Base-by-base conservation (phyloP, 2,888 invertebrate species). In the Liposcelis brunnea region DNA sequence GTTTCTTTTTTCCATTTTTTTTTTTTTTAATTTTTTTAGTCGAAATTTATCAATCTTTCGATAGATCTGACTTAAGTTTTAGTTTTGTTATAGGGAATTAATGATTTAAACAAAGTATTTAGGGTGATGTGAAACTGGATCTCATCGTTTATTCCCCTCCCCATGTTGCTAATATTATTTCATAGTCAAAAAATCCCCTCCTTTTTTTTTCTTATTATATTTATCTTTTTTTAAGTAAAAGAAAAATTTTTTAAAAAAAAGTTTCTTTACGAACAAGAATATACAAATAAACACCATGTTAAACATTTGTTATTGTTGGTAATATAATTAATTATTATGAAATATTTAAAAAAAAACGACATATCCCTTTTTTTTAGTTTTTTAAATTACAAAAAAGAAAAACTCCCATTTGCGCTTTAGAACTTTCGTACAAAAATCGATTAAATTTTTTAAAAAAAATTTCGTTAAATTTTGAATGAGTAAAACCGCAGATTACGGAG, bases 131-230 rank as follows among this genome's bases (percentile, higher is more conserved):
- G 26, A 37, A 31, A 35, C 33, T 47, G 33, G 42, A 34, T 43
- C 46, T 42, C 42, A 42, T 43, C 40, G 40, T 40, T 46, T 35
- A 46, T 33, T 46, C 43, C 46, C 40, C 40, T n/a, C 40, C 26
- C 26, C 26, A 8, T 40, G 40, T 40, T 40, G 19, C 40, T 40
- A 40, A 40, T 40, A 40, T 40, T 40, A 40, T 40, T 40, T 21
- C 19, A 40, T 35, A 35, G 35, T 35, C 35, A 14, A 35, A n/a
- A n/a, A n/a, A n/a, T n/a, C 14, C 35, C 16, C 35, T 10, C 35
- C 35, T 10, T 10, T 10, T 35, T 35, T 15, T 35, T 35, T 35
- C 10, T 35, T 16, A 35, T 16, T 35, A n/a, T n/a, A n/a, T n/a
- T n/a, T n/a, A n/a, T n/a, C n/a, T n/a, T n/a, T n/a, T n/a, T n/a